These are phyloP conservation scores for Drosophila mulleri DNA, from an alignment of 2,888 invertebrate genomes.

Conservation along the genomic window DNA sequence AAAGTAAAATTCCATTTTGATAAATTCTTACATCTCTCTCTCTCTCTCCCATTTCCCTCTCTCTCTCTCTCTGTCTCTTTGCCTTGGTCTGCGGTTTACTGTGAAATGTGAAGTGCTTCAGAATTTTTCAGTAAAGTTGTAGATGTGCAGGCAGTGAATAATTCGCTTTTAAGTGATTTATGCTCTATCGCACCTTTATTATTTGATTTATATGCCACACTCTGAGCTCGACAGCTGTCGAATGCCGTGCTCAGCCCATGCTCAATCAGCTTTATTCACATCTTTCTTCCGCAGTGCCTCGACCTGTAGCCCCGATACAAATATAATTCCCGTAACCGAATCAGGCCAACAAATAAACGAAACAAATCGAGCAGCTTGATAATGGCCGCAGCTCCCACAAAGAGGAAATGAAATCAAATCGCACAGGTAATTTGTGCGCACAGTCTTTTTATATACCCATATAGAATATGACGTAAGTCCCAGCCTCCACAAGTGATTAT, in stretches of 20 bases:
- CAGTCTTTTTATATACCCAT: conserved; percentile 28
- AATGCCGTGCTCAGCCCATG: conserved; percentile 29
- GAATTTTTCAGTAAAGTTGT: conserved; percentile 5
- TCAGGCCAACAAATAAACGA: conserved; percentile 57
- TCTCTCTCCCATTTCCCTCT: not conserved
- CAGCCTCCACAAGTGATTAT: conserved; percentile 23
- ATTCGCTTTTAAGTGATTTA: conserved; percentile 31
- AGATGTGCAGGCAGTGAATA: conserved; percentile 14
- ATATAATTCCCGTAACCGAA: conserved; percentile 52
- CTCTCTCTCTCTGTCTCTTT: not conserved
- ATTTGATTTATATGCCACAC: conserved; percentile 65
- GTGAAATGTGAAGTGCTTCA: not conserved
- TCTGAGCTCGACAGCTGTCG: conserved; percentile 65
- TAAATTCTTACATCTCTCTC: not conserved
- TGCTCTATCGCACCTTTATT: conserved; percentile 43
- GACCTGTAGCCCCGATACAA: conserved; percentile 19
- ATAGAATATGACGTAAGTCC: conserved; percentile 6
- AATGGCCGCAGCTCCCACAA: conserved; percentile 34
- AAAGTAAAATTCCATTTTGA: conserved; percentile 12
- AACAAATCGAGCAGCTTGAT: conserved; percentile 59
- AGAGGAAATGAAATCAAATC: conserved; percentile 76
- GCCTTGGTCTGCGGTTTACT: not conserved
- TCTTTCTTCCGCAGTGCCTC: conserved; percentile 35
- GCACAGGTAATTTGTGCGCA: conserved; percentile 74
- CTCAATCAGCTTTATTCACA: conserved; percentile 34